Percentiles rank a stretch among this genome's conserved stretches.
Conservation (phyloP, 1,140 invertebrate genomes). For the Metaphire vulgaris region DNA sequence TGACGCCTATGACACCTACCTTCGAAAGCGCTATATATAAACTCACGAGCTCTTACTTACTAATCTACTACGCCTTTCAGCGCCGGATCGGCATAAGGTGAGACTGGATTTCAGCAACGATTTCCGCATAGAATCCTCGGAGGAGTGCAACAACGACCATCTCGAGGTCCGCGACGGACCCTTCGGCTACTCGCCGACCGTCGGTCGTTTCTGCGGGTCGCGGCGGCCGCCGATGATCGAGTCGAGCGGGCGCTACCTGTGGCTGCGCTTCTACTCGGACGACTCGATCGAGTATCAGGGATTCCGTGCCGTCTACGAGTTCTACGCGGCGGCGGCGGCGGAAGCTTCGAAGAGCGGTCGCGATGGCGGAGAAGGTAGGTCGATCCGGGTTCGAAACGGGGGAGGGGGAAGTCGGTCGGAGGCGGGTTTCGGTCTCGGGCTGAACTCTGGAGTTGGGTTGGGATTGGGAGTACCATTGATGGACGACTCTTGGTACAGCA, state of each 20-base stretch:
- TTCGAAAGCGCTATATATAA: too few relatives aligned
- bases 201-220: constrained; percentile 66
- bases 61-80: not conserved
- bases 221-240: constrained; percentile 70
- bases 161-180: constrained; percentile 74
- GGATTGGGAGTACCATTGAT: too few relatives aligned
- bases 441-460: too few relatives aligned
- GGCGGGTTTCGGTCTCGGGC: too few relatives aligned
- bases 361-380: too few relatives aligned
- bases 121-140: not conserved
- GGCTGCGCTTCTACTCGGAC: constrained; percentile 77
- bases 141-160: constrained; percentile 69
- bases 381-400: too few relatives aligned
- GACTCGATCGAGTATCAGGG: constrained; percentile 76
- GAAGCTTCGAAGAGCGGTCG: too few relatives aligned
- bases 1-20: too few relatives aligned
- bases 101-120: not conserved
- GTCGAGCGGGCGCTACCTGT: constrained; percentile 65
- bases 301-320: constrained; percentile 60
- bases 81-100: not conserved
- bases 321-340: not conserved
- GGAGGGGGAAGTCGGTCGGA: too few relatives aligned
- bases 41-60: too few relatives aligned
- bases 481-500: too few relatives aligned
- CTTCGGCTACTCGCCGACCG: constrained; percentile 70